These are phyloP conservation scores for Eolophus roseicapilla DNA, from an alignment of 2,113 vertebrate genomes.

Conservation along the genomic window DNA sequence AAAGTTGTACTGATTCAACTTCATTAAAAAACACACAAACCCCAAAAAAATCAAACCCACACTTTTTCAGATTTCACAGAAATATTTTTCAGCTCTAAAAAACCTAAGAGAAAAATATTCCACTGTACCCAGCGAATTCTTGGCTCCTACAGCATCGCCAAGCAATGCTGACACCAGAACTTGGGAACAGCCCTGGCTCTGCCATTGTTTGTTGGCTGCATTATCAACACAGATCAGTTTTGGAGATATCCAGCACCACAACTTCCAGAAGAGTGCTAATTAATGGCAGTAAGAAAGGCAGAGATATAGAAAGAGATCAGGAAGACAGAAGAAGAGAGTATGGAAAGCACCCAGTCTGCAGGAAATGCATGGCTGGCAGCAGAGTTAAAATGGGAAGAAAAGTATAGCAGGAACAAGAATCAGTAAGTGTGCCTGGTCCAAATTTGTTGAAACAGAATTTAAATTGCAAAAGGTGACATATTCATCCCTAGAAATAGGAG, in stretches of 20 bases:
- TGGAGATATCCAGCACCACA: neutral
- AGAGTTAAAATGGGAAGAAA: neutral
- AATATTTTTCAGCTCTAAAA: neutral
- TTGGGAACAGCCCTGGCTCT: neutral
- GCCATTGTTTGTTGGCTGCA: neutral
- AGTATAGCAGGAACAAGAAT: fast-evolving
- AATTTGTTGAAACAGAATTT: neutral
- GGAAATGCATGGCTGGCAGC: neutral
- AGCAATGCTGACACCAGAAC: neutral
- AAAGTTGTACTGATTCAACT: neutral
- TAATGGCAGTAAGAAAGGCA: neutral
- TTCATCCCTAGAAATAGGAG: neutral
- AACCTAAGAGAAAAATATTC: neutral
- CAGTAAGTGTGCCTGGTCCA: neutral
- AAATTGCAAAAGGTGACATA: neutral
- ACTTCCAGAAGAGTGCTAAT: neutral
- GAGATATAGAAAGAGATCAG: neutral
- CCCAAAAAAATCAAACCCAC: neutral
- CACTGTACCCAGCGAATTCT: neutral
- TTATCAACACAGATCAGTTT: neutral
- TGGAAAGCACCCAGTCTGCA: neutral
- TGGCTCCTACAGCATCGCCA: neutral
- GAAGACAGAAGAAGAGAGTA: neutral
- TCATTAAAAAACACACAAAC: neutral
- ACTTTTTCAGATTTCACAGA: neutral